Evolutionary conservation across 2,113 vertebrate species (phyloP).

Genomic region (Agapornis roseicollis): DNA sequence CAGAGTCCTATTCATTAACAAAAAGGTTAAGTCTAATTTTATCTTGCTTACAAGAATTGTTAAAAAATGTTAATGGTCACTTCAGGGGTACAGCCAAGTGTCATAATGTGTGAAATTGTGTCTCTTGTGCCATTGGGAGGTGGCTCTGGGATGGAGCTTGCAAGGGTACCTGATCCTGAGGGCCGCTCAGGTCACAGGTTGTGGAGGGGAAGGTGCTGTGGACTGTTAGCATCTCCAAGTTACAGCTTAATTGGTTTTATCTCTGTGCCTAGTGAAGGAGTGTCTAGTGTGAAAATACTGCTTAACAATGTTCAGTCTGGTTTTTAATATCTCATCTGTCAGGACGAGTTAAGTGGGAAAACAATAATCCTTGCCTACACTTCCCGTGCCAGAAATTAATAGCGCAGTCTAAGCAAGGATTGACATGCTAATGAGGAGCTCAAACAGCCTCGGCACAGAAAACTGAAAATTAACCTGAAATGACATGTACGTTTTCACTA

Average conservation of each 20-base stretch:
- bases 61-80: not conserved
- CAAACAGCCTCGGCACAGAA: not conserved
- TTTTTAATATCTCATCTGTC: not conserved
- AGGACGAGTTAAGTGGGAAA: not conserved
- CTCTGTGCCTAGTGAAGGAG: not conserved
- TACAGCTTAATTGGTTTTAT: not conserved
- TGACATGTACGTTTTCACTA: not conserved
- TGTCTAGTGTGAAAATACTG: not conserved
- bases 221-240: not conserved
- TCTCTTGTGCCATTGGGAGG: not conserved
- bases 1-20: conserved; percentile 46
- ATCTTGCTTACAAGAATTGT: not conserved
- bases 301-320: not conserved
- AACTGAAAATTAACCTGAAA: not conserved
- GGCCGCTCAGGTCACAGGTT: not conserved
- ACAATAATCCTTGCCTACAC: not conserved
- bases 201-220: not conserved
- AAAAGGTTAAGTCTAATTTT: not conserved
- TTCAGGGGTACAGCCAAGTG: not conserved
- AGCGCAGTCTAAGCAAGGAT: not conserved
- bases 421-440: not conserved
- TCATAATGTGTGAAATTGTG: not conserved
- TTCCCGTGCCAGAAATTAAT: not conserved
- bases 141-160: not conserved
- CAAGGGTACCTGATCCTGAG: not conserved